A percentile compares a stretch with the other conserved stretches of the same genome.
Evolutionary conservation across 2,888 invertebrate genomes (phyloP).

Genomic region (Cybosia mesomella): DNA sequence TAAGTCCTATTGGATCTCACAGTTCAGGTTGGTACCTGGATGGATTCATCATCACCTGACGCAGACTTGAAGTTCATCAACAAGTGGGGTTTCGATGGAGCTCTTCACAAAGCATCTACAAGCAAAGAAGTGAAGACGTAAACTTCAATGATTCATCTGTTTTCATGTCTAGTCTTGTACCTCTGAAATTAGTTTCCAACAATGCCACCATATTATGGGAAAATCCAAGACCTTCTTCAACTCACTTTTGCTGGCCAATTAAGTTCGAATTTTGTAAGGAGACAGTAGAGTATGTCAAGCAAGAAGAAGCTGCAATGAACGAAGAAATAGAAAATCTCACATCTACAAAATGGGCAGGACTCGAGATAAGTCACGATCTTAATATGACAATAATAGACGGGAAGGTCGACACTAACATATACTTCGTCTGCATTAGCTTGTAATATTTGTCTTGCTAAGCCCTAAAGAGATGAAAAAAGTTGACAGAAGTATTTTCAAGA

Average conservation of each 20-base stretch:
- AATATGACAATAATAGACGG: not conserved
- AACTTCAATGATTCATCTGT: not conserved
- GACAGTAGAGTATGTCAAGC: not conserved
- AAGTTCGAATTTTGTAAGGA: not conserved
- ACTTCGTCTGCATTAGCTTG: not conserved
- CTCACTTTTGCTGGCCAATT: slow-evolving; percentile 8
- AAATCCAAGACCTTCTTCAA: slow-evolving; percentile 4
- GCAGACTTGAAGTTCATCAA: not conserved
- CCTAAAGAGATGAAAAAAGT: not conserved
- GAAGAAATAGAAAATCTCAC: too few relatives aligned
- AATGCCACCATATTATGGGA: slow-evolving; percentile 3
- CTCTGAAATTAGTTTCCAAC: not conserved
- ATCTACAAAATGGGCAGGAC: not conserved
- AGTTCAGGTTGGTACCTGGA: too few relatives aligned
- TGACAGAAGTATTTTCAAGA: not conserved
- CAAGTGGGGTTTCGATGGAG: slow-evolving; percentile 5
- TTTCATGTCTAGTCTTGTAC: slow-evolving; percentile 5
- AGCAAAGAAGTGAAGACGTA: not conserved
- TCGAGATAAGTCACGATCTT: not conserved
- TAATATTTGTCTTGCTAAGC: not conserved
- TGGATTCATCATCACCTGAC: too few relatives aligned
- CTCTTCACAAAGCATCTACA: slow-evolving; percentile 1
- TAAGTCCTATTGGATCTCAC: too few relatives aligned
- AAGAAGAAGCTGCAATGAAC: slow-evolving; percentile 1
- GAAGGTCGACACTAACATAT: not conserved